Conservation (phyloP, 1,140 invertebrate species). For the Drosophila truncata region DNA sequence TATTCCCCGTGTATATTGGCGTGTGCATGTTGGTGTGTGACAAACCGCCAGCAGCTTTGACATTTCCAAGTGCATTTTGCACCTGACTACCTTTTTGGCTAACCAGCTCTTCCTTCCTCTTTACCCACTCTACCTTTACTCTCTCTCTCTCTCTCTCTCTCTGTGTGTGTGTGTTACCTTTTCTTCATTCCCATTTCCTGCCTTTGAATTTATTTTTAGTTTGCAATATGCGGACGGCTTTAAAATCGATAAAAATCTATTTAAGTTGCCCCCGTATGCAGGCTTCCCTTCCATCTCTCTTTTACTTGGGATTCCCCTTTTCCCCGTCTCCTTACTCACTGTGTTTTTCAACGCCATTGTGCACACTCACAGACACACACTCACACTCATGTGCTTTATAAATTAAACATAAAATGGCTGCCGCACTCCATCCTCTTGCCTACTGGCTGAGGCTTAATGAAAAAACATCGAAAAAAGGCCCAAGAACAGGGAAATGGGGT, state of each 20-base stretch:
- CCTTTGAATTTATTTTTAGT: conserved; percentile 76
- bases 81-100: conserved; percentile 59
- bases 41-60: conserved; percentile 75
- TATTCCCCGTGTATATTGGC: conserved; percentile 4
- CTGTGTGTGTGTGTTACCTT: not conserved
- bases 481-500: conserved; percentile 9
- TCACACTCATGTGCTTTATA: conserved; percentile 68
- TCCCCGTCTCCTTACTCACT: conserved; percentile 17
- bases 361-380: conserved; percentile 19
- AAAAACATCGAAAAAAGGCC: conserved; percentile 52
- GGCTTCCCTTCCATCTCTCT: conserved; percentile 15
- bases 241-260: conserved; percentile 83
- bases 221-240: conserved; percentile 68
- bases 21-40: conserved; percentile 30
- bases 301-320: not conserved
- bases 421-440: conserved; percentile 48
- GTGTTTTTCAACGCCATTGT: conserved; percentile 32
- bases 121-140: no score
- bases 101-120: conserved; percentile 36
- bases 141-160: no score
- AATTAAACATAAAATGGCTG: conserved; percentile 80
- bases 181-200: conserved; percentile 51
- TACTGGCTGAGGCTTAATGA: conserved; percentile 58
- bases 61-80: conserved; percentile 79
- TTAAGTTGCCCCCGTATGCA: conserved; percentile 69